phyloP scores from a whole-genome alignment of 2,113 vertebrate genomes.

The Rhipidura dahli region DNA sequence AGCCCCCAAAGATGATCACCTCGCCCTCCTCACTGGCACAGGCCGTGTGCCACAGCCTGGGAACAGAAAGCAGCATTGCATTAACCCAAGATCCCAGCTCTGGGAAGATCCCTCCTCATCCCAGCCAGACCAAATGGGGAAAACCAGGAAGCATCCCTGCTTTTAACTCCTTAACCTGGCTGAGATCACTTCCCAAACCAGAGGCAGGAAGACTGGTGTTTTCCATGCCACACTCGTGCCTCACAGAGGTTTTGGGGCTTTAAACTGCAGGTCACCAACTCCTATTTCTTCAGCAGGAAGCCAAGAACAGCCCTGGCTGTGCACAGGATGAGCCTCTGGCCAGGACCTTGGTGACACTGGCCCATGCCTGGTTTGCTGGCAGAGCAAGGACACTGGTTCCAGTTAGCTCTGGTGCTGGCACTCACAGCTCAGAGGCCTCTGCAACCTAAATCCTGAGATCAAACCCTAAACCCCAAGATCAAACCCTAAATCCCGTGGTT shows the following conservation, averaged over 20 bases:
- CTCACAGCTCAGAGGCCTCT: not conserved
- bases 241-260: not conserved
- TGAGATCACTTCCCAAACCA: not conserved
- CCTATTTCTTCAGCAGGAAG: not conserved
- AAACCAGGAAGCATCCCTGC: not conserved
- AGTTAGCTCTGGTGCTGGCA: not conserved
- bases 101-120: not conserved
- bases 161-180: fast-evolving
- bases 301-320: not conserved
- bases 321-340: not conserved
- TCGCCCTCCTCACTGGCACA: conserved; percentile 91
- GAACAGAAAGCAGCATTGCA: not conserved
- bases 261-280: not conserved
- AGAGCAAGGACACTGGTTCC: not conserved
- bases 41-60: conserved; percentile 94
- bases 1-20: conserved; percentile 96
- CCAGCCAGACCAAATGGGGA: not conserved
- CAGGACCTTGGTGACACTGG: not conserved
- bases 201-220: fast-evolving
- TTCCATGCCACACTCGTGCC: fast-evolving
- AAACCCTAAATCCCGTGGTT: not conserved
- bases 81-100: not conserved
- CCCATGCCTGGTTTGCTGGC: fast-evolving
- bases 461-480: not conserved
- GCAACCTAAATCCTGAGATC: not conserved